These are phyloP conservation scores for Chorisops tibialis DNA, from an alignment of 2,888 invertebrate genomes.

Conservation along the genomic window DNA sequence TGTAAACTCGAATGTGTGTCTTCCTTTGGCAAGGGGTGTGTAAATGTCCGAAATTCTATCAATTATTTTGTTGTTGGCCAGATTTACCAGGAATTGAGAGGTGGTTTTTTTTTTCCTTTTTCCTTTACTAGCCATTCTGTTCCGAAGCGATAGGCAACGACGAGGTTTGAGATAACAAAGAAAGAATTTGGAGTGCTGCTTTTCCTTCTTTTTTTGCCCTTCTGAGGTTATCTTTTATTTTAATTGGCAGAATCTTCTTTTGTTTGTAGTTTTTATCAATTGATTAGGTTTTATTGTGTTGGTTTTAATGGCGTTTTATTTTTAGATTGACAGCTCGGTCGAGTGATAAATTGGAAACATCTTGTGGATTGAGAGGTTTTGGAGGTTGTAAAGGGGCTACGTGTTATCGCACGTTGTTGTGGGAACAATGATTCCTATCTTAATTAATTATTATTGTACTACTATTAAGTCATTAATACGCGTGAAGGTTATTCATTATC, in stretches of 20 bases:
- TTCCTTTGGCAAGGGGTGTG: not conserved
- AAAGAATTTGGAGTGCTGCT: no score
- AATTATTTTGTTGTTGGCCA: constrained; percentile 7
- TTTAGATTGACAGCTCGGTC: no score
- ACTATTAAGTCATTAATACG: no score
- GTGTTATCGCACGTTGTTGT: no score
- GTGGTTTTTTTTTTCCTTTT: not conserved
- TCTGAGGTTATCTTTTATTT: not conserved
- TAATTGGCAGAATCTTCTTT: not conserved
- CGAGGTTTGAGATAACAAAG: not conserved
- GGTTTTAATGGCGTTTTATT: not conserved
- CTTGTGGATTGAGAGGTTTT: no score
- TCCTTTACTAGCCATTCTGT: not conserved
- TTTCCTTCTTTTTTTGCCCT: no score
- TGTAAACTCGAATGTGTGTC: not conserved
- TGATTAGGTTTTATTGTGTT: constrained; percentile 6
- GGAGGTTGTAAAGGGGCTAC: no score
- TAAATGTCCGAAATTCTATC: constrained; percentile 5
- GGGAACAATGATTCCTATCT: no score
- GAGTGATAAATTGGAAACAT: no score
- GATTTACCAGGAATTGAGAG: not conserved
- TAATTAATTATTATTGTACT: no score
- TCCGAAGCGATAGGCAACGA: not conserved
- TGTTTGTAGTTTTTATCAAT: constrained; percentile 7
- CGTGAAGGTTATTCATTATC: no score